phyloP scores from a whole-genome alignment of 2,888 invertebrate genomes.

The Philopedon plagiatum region DNA sequence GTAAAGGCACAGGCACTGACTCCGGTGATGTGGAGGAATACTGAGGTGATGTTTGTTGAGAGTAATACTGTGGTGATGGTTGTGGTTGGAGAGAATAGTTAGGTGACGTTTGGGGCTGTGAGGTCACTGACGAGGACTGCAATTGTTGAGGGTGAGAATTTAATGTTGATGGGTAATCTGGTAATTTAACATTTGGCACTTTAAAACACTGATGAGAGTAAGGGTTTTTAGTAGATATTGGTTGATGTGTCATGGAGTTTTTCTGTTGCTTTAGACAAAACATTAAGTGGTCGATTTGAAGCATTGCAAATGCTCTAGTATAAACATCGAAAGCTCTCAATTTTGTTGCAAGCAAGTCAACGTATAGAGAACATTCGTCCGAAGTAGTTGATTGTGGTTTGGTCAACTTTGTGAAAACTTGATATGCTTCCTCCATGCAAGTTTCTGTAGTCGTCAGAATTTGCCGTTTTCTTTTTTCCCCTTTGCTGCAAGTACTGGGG shows the following conservation, averaged over 20 bases:
- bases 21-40: too few relatives aligned
- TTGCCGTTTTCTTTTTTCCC: background rate
- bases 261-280: slow-evolving; percentile 33
- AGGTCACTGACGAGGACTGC: too few relatives aligned
- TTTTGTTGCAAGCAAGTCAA: slow-evolving; percentile 35
- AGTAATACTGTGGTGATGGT: too few relatives aligned
- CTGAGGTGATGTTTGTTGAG: too few relatives aligned
- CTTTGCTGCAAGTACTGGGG: background rate
- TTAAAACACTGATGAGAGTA: background rate
- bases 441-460: too few relatives aligned
- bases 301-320: slow-evolving; percentile 39
- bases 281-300: slow-evolving; percentile 39
- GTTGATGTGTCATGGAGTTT: background rate
- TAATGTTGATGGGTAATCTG: too few relatives aligned
- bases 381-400: background rate
- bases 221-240: background rate
- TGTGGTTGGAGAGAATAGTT: too few relatives aligned
- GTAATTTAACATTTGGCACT: too few relatives aligned
- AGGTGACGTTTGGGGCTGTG: too few relatives aligned
- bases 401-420: background rate
- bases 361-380: slow-evolving; percentile 27
- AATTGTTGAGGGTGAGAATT: too few relatives aligned
- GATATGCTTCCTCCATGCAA: background rate
- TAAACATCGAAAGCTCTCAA: slow-evolving; percentile 27
- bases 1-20: too few relatives aligned